A percentile compares a stretch with the other conserved stretches of the same genome.
phyloP scores from a whole-genome alignment of 2,113 vertebrate genomes.

The Lycaon pictus region DNA sequence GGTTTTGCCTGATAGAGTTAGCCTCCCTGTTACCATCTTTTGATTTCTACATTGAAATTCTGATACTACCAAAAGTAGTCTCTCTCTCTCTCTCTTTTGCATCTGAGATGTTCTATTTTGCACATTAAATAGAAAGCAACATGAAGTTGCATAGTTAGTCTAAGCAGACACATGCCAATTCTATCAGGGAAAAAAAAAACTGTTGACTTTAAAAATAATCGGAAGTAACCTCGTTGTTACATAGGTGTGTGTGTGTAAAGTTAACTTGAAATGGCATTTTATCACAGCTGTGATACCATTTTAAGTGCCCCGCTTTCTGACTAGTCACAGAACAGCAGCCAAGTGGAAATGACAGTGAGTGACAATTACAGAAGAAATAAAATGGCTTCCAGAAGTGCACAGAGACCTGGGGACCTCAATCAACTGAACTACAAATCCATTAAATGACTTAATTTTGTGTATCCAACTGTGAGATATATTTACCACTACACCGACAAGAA shows the following conservation, averaged over 20 bases:
- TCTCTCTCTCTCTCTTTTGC: not conserved
- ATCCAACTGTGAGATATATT: slow-evolving; percentile 84
- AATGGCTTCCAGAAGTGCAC: slow-evolving; percentile 80
- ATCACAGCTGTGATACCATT: slow-evolving; percentile 51
- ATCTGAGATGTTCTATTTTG: not conserved
- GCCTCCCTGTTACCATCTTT: not conserved
- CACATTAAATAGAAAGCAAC: not conserved
- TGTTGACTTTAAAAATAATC: slow-evolving; percentile 5
- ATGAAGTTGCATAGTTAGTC: not conserved
- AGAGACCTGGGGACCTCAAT: slow-evolving; percentile 84
- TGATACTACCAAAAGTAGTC: not conserved
- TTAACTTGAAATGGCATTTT: not conserved
- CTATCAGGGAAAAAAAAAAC: not conserved
- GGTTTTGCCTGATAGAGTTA: not conserved
- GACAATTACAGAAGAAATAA: slow-evolving; percentile 86
- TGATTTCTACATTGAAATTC: slow-evolving; percentile 25
- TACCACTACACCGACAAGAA: slow-evolving; percentile 70
- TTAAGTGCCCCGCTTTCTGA: slow-evolving; percentile 81
- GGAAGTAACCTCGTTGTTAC: not conserved
- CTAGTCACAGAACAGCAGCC: slow-evolving; percentile 78
- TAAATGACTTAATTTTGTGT: slow-evolving; percentile 87
- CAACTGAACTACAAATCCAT: slow-evolving; percentile 86
- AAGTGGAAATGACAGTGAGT: slow-evolving; percentile 88
- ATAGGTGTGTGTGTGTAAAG: not conserved
- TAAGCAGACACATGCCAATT: not conserved